Evolutionary conservation across 2,797 vertebrate species (phyloP).

Genomic region (Sylvilagus floridanus): DNA sequence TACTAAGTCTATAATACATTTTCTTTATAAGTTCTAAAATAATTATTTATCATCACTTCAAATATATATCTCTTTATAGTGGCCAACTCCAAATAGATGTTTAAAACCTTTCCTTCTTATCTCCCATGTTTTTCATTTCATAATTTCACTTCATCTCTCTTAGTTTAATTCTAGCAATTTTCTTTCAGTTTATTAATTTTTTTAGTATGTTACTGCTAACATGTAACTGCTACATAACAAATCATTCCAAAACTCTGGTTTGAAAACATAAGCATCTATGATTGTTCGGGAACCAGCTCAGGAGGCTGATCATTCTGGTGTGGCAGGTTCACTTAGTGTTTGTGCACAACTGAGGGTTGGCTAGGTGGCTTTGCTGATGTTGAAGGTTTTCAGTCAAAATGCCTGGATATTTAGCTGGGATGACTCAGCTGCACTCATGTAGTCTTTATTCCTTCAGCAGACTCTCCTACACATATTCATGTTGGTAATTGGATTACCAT

Average conservation of each 20-base stretch:
- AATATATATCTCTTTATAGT: not conserved
- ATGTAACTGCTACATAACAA: not conserved
- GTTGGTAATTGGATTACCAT: not conserved
- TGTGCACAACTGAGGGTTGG: not conserved
- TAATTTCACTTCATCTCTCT: constrained; percentile 4
- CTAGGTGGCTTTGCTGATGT: not conserved
- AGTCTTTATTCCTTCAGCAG: not conserved
- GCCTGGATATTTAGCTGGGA: not conserved
- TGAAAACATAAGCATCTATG: not conserved
- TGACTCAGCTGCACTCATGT: not conserved
- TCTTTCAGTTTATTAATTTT: not conserved
- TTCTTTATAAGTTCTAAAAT: not conserved
- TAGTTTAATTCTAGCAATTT: constrained; percentile 11
- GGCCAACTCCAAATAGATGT: not conserved
- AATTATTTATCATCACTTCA: not conserved
- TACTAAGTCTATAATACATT: not conserved
- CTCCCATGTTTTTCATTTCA: not conserved
- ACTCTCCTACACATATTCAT: not conserved
- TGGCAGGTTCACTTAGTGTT: not conserved
- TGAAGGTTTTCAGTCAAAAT: not conserved
- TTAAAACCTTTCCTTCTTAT: not conserved
- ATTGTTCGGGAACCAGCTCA: not conserved
- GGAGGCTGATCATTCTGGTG: not conserved
- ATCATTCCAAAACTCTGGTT: not conserved
- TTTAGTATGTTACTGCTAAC: not conserved